Evolutionary conservation across 1,140 invertebrate species (phyloP).

Genomic region (Holcopasites calliopsidis): DNA sequence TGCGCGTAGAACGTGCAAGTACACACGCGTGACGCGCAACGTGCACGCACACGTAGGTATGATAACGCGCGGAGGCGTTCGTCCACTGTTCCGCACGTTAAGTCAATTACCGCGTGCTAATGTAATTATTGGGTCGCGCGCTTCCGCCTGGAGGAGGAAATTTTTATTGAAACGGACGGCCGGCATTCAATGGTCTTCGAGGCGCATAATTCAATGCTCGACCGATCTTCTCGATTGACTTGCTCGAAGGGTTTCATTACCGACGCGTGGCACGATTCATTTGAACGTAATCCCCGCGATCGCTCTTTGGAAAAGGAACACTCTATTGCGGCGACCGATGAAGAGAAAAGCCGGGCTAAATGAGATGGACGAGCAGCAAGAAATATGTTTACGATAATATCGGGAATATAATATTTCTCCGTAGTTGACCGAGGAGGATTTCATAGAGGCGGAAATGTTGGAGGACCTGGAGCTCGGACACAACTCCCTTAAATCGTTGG

Average conservation of each 20-base stretch:
- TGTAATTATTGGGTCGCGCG: constrained; percentile 64
- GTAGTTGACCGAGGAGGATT: constrained; percentile 87
- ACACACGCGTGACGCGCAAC: constrained; percentile 22
- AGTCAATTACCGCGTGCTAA: constrained; percentile 68
- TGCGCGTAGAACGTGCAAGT: not conserved
- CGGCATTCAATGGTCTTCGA: constrained; percentile 30
- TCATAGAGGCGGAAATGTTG: constrained; percentile 83
- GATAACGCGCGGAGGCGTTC: constrained; percentile 54
- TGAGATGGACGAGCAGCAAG: no score
- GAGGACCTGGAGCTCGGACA: constrained; percentile 85
- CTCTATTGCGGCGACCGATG: no score
- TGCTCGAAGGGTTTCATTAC: constrained; percentile 6
- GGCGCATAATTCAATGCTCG: not conserved
- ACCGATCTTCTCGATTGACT: not conserved
- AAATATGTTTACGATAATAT: no score
- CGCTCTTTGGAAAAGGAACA: no score
- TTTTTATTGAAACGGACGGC: constrained; percentile 53
- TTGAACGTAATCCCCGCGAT: not conserved
- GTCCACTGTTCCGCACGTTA: constrained; percentile 59
- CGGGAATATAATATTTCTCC: constrained; percentile 7
- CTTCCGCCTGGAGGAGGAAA: constrained; percentile 60
- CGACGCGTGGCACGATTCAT: not conserved
- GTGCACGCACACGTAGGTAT: constrained; percentile 43
- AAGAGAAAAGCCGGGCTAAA: no score
- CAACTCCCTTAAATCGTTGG: constrained; percentile 84